Evolutionary conservation across 2,888 invertebrate genomes (phyloP).

Genomic region (Clusia tigrina): DNA sequence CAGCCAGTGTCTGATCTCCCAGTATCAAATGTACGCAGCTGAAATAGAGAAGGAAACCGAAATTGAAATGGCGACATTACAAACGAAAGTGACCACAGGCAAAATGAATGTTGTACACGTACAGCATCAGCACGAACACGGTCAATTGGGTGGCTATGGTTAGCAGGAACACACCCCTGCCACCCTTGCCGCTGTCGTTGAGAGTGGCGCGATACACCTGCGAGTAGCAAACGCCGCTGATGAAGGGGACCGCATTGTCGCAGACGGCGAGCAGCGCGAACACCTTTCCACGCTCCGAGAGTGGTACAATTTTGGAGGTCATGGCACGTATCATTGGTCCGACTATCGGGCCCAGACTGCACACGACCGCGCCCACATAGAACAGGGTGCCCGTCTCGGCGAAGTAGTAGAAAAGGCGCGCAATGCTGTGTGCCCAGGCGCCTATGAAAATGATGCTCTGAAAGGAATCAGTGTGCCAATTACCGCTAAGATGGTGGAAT

Average conservation of each 20-base stretch:
- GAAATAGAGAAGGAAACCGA: neutral
- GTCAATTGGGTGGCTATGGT: slow-evolving; percentile 75
- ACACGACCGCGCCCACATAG: slow-evolving; percentile 77
- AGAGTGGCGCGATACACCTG: slow-evolving; percentile 76
- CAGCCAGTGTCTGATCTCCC: slow-evolving; percentile 52
- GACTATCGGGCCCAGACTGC: slow-evolving; percentile 80
- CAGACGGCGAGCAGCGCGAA: slow-evolving; percentile 81
- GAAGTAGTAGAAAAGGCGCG: slow-evolving; percentile 74
- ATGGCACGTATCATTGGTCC: slow-evolving; percentile 83
- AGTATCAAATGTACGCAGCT: slow-evolving; percentile 61
- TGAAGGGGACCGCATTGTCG: slow-evolving; percentile 80
- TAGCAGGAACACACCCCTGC: slow-evolving; percentile 73
- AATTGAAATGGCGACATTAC: neutral
- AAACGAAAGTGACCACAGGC: neutral
- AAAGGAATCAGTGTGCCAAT: too few species aligned
- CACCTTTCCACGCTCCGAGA: slow-evolving; percentile 79
- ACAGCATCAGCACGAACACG: slow-evolving; percentile 75
- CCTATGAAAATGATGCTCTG: slow-evolving; percentile 77
- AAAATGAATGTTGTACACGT: slow-evolving; percentile 66
- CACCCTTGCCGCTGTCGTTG: slow-evolving; percentile 67
- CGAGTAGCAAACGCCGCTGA: slow-evolving; percentile 77
- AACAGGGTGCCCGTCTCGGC: slow-evolving; percentile 69
- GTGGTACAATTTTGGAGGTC: slow-evolving; percentile 78
- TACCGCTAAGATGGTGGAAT: too few species aligned
- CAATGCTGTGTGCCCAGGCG: slow-evolving; percentile 73